Base-by-base conservation (phyloP, 2,113 vertebrate species). In the Tamias sibiricus region DNA sequence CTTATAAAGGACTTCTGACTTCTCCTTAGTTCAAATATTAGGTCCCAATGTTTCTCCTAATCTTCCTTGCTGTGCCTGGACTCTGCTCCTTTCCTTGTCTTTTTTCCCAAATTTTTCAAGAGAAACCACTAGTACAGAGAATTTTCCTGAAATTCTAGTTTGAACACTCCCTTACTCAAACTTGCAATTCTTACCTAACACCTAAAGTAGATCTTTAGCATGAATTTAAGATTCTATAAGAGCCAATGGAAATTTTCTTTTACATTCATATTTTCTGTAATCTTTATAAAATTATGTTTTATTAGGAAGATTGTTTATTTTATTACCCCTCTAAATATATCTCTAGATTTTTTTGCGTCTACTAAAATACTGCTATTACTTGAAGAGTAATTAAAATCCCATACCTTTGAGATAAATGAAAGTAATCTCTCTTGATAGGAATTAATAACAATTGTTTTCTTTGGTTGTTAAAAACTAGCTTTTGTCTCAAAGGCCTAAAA, bases 371-470 rank as follows among this genome's bases (percentile, higher is more conserved):
- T 77, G 71, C 11, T 86, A 4, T 30, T 40, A 91, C 40, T 89
- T 94, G 24, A 74, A 85, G 22, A 16, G 19, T 52, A 54, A 94
- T 44, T 92, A 64, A 92, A 90, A 82, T 37, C 10, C 8, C 14
- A 44, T 20, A 84, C 10, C 6, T 59, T 59, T 44, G 74, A 75
- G 26, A 26, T n/a, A 97, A 97, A 86, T 85, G 44, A 96, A 96
- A 71, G 44, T n/a, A 57, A 24, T 81, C 35, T 66, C 3, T 54
- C 17, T 28, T 91, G 28, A 68, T 52, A 86, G 57, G 32, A 96
- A 81, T 57, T 49, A 93, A 54, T 72, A 87, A 69, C 4, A 44
- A 30, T 32, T 82, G 44, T 47, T 62, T n/a, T 14, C 26, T 87
- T 92, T 71, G 8, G 3, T 74, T 24, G 35, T 75, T 87, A 90